These are phyloP conservation scores for Phenganax subtilis DNA, from an alignment of 92 coral and sea anemone genomes.

Conservation along the genomic window DNA sequence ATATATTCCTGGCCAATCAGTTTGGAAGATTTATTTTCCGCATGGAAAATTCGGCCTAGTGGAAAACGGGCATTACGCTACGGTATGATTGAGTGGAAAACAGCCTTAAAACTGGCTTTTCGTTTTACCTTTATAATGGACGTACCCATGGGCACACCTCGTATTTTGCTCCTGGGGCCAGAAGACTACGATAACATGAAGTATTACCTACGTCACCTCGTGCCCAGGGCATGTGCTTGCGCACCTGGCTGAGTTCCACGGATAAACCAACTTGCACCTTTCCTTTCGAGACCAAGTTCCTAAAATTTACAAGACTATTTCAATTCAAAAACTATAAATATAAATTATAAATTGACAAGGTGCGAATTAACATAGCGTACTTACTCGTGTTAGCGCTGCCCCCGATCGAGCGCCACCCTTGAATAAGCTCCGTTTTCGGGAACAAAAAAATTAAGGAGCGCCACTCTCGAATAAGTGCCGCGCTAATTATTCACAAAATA, in stretches of 20 bases:
- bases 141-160: neutral
- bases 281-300: constrained; percentile 39
- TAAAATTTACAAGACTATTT: neutral
- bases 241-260: constrained; percentile 30
- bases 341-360: too few species aligned
- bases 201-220: constrained; percentile 3
- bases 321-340: too few species aligned
- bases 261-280: constrained; percentile 30
- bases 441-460: neutral
- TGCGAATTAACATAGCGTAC: too few species aligned
- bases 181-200: constrained; percentile 4
- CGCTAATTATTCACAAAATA: neutral
- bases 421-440: too few species aligned
- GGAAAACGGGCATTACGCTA: too few species aligned
- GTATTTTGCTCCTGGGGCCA: neutral
- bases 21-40: too few species aligned
- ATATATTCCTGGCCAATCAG: too few species aligned
- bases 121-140: neutral
- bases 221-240: neutral
- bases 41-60: too few species aligned
- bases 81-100: too few species aligned
- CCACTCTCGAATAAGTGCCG: neutral
- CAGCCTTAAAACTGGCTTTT: neutral
- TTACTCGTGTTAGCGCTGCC: too few species aligned
- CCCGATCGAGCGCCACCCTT: too few species aligned